These are phyloP conservation scores for Ylistrum balloti DNA, from an alignment of 1,140 invertebrate genomes.

Conservation along the genomic window DNA sequence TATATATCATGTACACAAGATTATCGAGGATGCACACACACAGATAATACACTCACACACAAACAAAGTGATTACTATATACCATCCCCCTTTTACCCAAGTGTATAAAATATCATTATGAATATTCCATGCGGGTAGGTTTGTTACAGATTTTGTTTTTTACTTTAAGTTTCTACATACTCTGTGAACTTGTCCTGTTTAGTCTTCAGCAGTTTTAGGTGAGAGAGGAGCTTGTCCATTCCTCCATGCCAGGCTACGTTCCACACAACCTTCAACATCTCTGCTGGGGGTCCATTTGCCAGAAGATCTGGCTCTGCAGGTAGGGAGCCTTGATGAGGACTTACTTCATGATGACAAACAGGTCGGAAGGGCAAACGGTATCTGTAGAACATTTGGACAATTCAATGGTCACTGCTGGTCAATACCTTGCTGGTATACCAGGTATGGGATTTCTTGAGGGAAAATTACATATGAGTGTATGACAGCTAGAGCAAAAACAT, in stretches of 20 bases:
- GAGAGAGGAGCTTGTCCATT: constrained; percentile 71
- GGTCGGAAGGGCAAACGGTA: constrained; percentile 78
- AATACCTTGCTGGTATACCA: too few relatives aligned
- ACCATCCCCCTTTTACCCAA: too few relatives aligned
- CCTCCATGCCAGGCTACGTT: constrained; percentile 80
- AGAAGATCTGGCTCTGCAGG: constrained; percentile 73
- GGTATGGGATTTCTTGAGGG: too few relatives aligned
- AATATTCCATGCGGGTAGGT: too few relatives aligned
- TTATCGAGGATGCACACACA: too few relatives aligned
- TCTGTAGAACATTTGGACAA: constrained; percentile 61
- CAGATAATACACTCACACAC: not conserved
- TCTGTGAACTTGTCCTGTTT: constrained; percentile 57
- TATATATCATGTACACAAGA: too few relatives aligned
- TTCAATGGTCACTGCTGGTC: too few relatives aligned
- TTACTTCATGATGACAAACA: constrained; percentile 71
- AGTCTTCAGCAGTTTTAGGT: constrained; percentile 57
- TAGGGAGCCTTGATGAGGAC: constrained; percentile 67
- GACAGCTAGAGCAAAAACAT: too few relatives aligned
- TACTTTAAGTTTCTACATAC: constrained; percentile 58
- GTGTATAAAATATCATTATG: too few relatives aligned
- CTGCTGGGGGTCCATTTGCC: constrained; percentile 63
- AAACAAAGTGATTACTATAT: not conserved
- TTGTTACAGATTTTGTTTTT: not conserved
- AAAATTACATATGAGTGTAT: too few relatives aligned
- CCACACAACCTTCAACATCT: constrained; percentile 79